Percentiles rank a stretch among this genome's conserved stretches.
Evolutionary conservation across 2,888 invertebrate genomes (phyloP).

Genomic region (Dexiosoma caninum): DNA sequence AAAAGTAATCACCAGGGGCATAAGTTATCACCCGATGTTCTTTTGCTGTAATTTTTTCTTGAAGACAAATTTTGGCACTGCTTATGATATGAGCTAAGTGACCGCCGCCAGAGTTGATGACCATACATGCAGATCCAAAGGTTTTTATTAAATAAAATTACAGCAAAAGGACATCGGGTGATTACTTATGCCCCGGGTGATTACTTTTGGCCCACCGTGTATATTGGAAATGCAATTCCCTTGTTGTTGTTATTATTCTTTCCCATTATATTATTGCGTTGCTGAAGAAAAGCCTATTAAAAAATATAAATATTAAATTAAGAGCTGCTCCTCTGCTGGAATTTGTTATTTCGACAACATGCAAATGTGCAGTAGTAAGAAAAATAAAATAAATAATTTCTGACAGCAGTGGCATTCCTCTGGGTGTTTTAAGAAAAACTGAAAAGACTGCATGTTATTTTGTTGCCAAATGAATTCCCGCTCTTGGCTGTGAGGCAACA

Average conservation of each 20-base stretch:
- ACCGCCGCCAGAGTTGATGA: too few relatives aligned
- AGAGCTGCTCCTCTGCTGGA: slow-evolving; percentile 13
- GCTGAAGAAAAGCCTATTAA: slow-evolving; percentile 24
- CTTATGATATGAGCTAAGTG: too few relatives aligned
- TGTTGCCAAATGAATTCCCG: slow-evolving; percentile 29
- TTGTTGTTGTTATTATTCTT: slow-evolving; percentile 1
- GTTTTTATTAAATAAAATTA: too few relatives aligned
- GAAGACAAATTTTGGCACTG: too few relatives aligned
- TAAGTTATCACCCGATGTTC: too few relatives aligned
- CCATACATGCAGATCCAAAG: too few relatives aligned
- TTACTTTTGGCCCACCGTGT: too few relatives aligned
- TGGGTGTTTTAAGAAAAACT: slow-evolving; percentile 27
- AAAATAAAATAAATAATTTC: not conserved
- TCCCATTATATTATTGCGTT: not conserved
- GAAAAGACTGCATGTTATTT: slow-evolving; percentile 27
- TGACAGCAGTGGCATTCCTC: not conserved
- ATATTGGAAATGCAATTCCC: slow-evolving; percentile 14
- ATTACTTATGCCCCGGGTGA: too few relatives aligned
- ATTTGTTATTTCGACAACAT: slow-evolving; percentile 6
- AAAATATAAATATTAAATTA: slow-evolving; percentile 36
- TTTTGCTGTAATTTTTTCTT: too few relatives aligned
- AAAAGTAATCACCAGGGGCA: too few relatives aligned
- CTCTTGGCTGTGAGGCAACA: not conserved
- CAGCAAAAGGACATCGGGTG: too few relatives aligned
- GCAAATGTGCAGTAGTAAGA: not conserved